phyloP scores from a whole-genome alignment of 2,113 vertebrate genomes.

The Hemichromis elongatus region DNA sequence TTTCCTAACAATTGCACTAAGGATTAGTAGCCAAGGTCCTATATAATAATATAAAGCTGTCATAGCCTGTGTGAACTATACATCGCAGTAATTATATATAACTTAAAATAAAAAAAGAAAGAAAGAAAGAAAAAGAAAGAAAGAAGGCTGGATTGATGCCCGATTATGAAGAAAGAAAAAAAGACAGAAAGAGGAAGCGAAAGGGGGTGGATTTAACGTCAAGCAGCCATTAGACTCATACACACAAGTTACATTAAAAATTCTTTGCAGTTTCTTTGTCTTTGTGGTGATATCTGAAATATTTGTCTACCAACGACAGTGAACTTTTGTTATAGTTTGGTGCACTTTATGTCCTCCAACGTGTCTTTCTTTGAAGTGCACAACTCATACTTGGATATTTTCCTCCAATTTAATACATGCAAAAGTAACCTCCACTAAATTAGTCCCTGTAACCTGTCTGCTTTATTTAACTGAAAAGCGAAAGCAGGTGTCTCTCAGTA shows the following conservation, averaged over 20 bases:
- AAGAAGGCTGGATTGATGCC: background rate
- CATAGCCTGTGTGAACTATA: background rate
- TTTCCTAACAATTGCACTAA: background rate
- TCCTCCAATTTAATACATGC: background rate
- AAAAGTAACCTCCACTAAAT: background rate
- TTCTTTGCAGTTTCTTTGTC: background rate
- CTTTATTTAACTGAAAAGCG: background rate
- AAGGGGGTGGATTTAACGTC: background rate
- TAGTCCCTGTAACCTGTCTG: background rate
- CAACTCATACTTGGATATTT: background rate
- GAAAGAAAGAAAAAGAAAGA: background rate
- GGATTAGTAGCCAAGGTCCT: background rate
- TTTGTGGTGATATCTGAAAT: slow-evolving; percentile 1
- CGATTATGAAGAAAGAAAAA: background rate
- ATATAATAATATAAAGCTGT: background rate
- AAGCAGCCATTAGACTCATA: background rate
- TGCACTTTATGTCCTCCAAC: background rate
- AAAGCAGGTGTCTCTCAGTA: background rate
- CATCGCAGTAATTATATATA: background rate
- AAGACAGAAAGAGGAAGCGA: slow-evolving; percentile 15
- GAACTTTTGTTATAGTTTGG: background rate
- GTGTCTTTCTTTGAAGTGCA: background rate
- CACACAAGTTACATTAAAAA: slow-evolving; percentile 12
- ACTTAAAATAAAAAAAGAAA: background rate
- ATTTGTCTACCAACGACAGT: background rate